These are phyloP conservation scores for Hippoglossus stenolepis DNA, from an alignment of 2,113 vertebrate species.

Conservation along the genomic window DNA sequence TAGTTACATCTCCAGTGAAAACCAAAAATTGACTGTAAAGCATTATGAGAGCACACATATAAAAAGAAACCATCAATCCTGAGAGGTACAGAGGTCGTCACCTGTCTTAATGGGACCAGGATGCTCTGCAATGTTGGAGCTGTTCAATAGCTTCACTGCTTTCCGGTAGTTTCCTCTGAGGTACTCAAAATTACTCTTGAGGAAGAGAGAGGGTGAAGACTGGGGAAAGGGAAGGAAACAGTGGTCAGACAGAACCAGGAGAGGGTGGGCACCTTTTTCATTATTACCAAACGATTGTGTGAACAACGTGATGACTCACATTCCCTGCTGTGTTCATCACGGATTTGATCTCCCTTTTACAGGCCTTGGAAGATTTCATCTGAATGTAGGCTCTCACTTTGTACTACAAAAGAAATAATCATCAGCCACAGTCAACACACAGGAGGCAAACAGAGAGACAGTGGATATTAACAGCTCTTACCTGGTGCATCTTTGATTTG, in stretches of 20 bases:
- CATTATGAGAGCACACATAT: not conserved
- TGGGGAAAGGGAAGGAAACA: constrained; percentile 70
- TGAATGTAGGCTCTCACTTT: constrained; percentile 98
- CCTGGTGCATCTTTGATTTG: constrained; percentile 98
- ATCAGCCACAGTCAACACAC: not conserved
- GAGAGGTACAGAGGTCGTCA: constrained; percentile 59
- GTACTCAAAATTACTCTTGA: constrained; percentile 99
- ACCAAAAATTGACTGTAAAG: not conserved
- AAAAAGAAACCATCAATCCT: not conserved
- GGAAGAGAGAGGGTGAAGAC: constrained; percentile 96
- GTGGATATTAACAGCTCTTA: constrained; percentile 39
- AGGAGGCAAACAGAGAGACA: not conserved
- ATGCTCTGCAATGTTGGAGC: constrained; percentile 96
- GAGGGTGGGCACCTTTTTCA: not conserved
- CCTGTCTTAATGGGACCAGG: constrained; percentile 97
- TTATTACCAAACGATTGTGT: not conserved
- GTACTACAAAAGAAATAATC: constrained; percentile 84
- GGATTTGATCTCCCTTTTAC: constrained; percentile 98
- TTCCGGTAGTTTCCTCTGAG: constrained; percentile 98
- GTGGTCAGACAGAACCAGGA: constrained; percentile 14
- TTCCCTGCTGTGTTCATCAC: constrained; percentile 99
- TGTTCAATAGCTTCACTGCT: constrained; percentile 97
- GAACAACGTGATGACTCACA: constrained; percentile 83
- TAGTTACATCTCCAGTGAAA: not conserved
- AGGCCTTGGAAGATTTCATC: constrained; percentile 98